Conservation (phyloP, 2,797 vertebrate genomes). For the Bufotes viridis region DNA sequence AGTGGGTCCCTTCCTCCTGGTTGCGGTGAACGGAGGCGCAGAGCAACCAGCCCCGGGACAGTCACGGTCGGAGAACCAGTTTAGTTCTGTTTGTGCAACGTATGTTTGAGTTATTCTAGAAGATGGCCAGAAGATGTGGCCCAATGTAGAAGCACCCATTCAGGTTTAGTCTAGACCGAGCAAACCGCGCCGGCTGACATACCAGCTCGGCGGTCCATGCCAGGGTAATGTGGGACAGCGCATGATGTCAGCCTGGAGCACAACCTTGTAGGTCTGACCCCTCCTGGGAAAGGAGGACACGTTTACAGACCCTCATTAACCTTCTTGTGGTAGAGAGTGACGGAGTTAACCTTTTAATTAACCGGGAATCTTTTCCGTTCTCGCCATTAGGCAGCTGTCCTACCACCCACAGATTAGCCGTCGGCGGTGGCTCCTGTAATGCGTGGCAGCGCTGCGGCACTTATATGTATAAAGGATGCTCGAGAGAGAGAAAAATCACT, state of each 20-base stretch:
- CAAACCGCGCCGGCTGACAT: too few relatives aligned
- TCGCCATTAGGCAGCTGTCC: not conserved
- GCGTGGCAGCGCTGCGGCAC: not conserved
- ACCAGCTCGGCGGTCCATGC: not conserved
- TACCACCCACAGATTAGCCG: not conserved
- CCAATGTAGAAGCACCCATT: not conserved
- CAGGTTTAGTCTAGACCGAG: not conserved
- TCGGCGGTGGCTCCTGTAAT: not conserved
- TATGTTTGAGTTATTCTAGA: conserved; percentile 2
- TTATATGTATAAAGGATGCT: not conserved
- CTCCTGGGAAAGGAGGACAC: not conserved
- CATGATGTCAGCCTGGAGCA: not conserved
- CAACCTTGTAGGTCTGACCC: not conserved
- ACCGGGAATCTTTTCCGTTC: not conserved
- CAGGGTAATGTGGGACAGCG: not conserved
- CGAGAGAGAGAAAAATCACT: not conserved
- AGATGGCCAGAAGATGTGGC: not conserved
- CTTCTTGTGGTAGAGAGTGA: not conserved
- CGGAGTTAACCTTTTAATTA: not conserved
- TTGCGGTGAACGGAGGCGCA: conserved; percentile 78
- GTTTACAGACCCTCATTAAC: not conserved
- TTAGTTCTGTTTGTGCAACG: not conserved
- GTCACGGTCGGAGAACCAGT: not conserved
- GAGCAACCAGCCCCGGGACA: not conserved
- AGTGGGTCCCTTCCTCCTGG: conserved; percentile 98